phyloP scores from a whole-genome alignment of 2,888 invertebrate species.

The Colostygia pectinataria region DNA sequence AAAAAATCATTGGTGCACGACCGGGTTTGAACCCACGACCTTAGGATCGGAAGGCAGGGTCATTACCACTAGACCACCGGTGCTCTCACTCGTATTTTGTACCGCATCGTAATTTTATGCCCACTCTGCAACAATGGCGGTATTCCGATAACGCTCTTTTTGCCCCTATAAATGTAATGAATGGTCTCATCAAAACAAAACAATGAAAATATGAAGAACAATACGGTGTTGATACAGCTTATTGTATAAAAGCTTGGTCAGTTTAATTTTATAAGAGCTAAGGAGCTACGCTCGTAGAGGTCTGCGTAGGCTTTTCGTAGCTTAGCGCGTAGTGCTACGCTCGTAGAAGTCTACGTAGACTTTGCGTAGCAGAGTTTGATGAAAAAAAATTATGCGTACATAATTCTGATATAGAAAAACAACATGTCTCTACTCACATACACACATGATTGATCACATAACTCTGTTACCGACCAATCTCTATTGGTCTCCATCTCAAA shows the following conservation, averaged over 20 bases:
- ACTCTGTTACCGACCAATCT: no score
- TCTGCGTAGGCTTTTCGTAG: background rate
- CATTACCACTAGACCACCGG: no score
- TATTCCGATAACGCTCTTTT: conserved; percentile 17
- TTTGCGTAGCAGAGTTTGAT: background rate
- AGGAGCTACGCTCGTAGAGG: background rate
- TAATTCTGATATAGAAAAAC: no score
- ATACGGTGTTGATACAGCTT: conserved; percentile 3
- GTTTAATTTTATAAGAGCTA: background rate
- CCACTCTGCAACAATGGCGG: conserved; percentile 11
- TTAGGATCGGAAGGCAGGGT: no score
- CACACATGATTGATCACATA: no score
- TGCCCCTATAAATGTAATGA: conserved; percentile 26
- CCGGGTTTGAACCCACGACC: no score
- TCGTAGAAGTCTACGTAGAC: background rate
- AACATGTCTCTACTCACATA: no score
- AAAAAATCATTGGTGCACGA: no score
- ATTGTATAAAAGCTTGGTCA: background rate
- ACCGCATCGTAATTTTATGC: conserved; percentile 2
- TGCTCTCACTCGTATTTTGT: no score
- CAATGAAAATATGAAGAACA: conserved; percentile 20
- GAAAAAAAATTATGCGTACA: no score
- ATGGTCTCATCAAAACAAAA: conserved; percentile 29
- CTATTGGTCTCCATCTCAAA: no score
- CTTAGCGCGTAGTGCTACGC: background rate